phyloP scores from a whole-genome alignment of 2,888 invertebrate genomes.

The Helleia helle region DNA sequence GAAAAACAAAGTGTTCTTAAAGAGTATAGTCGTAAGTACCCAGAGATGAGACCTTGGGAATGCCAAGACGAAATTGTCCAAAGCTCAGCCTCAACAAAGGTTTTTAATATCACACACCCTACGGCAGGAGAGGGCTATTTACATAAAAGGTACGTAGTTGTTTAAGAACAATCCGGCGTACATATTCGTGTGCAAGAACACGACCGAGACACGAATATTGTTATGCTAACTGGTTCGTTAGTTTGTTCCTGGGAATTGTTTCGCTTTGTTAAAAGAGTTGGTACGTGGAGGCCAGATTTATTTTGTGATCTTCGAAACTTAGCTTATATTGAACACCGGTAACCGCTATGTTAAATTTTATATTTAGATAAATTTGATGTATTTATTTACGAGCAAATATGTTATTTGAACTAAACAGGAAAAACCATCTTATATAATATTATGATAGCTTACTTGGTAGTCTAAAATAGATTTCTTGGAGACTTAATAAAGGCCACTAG shows the following conservation, averaged over 20 bases:
- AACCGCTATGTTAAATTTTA: too few species aligned
- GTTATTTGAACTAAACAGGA: too few species aligned
- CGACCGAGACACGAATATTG: conserved; percentile 57
- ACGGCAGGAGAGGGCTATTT: conserved; percentile 53
- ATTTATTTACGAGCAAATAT: too few species aligned
- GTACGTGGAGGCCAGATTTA: conserved; percentile 42
- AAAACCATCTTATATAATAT: too few species aligned
- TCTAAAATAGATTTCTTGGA: too few species aligned
- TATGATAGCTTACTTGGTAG: too few species aligned
- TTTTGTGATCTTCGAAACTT: conserved; percentile 39
- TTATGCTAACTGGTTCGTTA: conserved; percentile 72
- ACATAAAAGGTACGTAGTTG: conserved; percentile 61
- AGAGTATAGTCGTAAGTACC: too few species aligned
- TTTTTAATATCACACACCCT: conserved; percentile 66
- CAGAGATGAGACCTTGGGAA: background rate
- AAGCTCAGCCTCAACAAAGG: conserved; percentile 47
- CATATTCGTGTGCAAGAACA: conserved; percentile 36
- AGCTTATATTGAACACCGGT: conserved; percentile 32
- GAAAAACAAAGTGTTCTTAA: too few species aligned
- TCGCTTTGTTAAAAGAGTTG: conserved; percentile 50
- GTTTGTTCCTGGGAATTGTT: conserved; percentile 66
- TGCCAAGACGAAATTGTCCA: background rate
- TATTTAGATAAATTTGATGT: too few species aligned
- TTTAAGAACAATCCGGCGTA: conserved; percentile 55
- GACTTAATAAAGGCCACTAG: too few species aligned